Percentiles rank a stretch among this genome's conserved stretches.
Conservation (phyloP, 2,888 invertebrate genomes). For the Fissipunctia ypsillon region DNA sequence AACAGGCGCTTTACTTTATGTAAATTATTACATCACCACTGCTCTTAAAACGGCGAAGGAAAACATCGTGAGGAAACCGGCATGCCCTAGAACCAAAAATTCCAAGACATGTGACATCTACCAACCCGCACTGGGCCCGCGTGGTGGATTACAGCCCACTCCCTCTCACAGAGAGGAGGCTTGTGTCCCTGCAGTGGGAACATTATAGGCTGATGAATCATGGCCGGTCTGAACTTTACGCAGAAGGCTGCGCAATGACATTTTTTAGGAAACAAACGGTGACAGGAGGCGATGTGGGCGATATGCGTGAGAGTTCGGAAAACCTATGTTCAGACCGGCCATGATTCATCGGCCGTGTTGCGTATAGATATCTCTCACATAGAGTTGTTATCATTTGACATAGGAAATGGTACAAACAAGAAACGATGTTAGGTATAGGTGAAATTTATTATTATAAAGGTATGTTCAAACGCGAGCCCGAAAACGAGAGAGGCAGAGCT, state of each 20-base stretch:
- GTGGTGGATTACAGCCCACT: no score
- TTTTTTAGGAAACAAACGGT: background rate
- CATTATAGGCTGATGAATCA: no score
- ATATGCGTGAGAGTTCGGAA: background rate
- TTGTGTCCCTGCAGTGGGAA: no score
- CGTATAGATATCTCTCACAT: background rate
- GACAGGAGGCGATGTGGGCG: background rate
- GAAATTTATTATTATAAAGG: background rate
- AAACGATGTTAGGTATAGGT: background rate
- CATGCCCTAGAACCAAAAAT: no score
- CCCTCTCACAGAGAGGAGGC: no score
- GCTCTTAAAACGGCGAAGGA: no score
- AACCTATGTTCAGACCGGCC: background rate
- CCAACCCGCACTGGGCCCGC: no score
- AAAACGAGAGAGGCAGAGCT: background rate
- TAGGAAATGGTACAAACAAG: background rate
- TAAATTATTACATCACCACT: no score
- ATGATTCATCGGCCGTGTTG: background rate
- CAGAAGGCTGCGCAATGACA: background rate
- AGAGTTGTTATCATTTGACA: background rate
- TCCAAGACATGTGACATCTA: no score
- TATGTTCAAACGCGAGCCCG: background rate
- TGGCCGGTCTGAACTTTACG: background rate
- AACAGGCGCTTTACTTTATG: no score
- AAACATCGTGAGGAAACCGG: no score